phyloP scores from a whole-genome alignment of 2,888 invertebrate genomes.

The Trachelus troglodyta region DNA sequence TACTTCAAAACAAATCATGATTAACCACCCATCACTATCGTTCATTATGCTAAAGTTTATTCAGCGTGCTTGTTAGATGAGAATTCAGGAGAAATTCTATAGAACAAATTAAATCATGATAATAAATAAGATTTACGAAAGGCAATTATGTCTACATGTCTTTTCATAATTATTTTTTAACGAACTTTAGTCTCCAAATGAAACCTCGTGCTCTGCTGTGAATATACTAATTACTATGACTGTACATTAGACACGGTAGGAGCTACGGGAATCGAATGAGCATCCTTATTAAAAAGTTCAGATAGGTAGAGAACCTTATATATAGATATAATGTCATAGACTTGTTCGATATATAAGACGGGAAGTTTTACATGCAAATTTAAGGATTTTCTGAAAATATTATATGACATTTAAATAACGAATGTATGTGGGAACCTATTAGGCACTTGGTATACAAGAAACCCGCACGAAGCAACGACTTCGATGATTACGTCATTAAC shows the following conservation, averaged over 20 bases:
- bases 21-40: background rate
- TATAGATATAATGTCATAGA: background rate
- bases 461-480: background rate
- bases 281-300: background rate
- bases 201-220: background rate
- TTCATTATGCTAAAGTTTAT: background rate
- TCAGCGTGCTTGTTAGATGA: background rate
- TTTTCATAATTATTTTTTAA: background rate
- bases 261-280: background rate
- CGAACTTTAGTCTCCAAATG: background rate
- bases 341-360: background rate
- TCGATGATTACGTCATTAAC: constrained; percentile 29
- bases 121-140: background rate
- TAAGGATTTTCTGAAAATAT: background rate
- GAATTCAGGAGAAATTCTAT: background rate
- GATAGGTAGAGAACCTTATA: background rate
- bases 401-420: background rate
- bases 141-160: background rate
- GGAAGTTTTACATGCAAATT: background rate
- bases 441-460: background rate
- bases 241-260: background rate
- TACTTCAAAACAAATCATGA: background rate
- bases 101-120: background rate
- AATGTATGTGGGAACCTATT: background rate
- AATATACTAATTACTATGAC: background rate